phyloP scores from a whole-genome alignment of 1,140 invertebrate genomes.

The Oncopodura yosiiana region DNA sequence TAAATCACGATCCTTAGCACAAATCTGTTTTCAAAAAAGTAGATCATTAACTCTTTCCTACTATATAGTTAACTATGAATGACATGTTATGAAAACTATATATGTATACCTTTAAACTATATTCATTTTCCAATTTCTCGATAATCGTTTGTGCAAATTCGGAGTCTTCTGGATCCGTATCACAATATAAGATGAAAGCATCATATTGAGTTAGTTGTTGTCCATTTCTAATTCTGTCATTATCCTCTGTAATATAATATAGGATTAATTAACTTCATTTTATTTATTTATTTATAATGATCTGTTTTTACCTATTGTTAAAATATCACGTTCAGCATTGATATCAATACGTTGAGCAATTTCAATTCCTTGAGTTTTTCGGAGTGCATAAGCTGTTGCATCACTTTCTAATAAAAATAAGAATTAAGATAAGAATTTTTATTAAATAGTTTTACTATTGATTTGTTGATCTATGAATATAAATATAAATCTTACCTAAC shows the following conservation, averaged over 20 bases:
- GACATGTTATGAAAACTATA: too few relatives aligned
- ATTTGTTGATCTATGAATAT: background rate
- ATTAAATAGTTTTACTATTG: background rate
- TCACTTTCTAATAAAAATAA: slow-evolving; percentile 40
- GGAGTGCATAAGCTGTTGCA: slow-evolving; percentile 36
- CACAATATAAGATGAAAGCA: slow-evolving; percentile 60
- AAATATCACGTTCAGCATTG: slow-evolving; percentile 13
- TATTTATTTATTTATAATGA: background rate
- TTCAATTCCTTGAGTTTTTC: slow-evolving; percentile 21
- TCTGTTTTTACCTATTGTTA: slow-evolving; percentile 15
- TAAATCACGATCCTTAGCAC: slow-evolving; percentile 56
- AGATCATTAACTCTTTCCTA: too few relatives aligned
- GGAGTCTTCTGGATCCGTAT: slow-evolving; percentile 55
- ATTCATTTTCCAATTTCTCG: slow-evolving; percentile 50
- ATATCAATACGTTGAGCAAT: slow-evolving; percentile 12
- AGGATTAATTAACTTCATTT: background rate
- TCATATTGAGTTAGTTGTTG: slow-evolving; percentile 51
- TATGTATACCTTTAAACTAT: slow-evolving; percentile 49
- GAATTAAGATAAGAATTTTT: slow-evolving; percentile 8
- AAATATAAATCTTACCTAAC: slow-evolving; percentile 44
- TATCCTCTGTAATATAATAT: slow-evolving; percentile 43
- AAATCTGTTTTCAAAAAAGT: slow-evolving; percentile 46
- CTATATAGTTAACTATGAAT: too few relatives aligned
- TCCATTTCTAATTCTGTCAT: slow-evolving; percentile 43
- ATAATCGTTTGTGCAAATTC: slow-evolving; percentile 53